Evolutionary conservation across 2,113 vertebrate genomes (phyloP).

Genomic region (Cisticola juncidis): DNA sequence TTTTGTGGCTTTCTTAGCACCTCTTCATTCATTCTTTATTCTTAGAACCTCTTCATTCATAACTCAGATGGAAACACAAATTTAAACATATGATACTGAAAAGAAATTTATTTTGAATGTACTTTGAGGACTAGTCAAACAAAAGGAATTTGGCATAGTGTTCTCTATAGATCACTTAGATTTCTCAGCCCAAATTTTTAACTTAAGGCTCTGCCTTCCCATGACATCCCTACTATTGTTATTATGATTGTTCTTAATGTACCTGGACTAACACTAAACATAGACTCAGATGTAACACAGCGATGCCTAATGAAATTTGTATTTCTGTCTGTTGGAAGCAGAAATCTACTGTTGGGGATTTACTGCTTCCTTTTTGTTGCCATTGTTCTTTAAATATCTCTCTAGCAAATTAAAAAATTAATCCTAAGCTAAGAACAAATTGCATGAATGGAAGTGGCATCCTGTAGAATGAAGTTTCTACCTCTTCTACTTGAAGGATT

Average conservation of each 20-base stretch:
- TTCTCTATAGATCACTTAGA: neutral
- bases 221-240: neutral
- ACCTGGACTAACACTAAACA: neutral
- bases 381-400: neutral
- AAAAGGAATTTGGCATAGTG: neutral
- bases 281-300: fast-evolving
- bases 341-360: neutral
- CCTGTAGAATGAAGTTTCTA: neutral
- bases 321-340: neutral
- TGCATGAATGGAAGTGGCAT: neutral
- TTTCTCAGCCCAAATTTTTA: neutral
- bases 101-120: neutral
- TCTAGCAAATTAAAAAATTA: neutral
- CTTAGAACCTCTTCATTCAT: neutral
- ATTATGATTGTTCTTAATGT: neutral
- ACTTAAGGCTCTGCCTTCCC: neutral
- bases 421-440: neutral
- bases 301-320: neutral
- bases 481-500: neutral
- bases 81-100: neutral
- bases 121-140: neutral
- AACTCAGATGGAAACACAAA: neutral
- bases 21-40: neutral
- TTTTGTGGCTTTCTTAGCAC: neutral
- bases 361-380: neutral